Evolutionary conservation across 2,888 invertebrate species (phyloP).

Genomic region (Liodrosophila aerea): DNA sequence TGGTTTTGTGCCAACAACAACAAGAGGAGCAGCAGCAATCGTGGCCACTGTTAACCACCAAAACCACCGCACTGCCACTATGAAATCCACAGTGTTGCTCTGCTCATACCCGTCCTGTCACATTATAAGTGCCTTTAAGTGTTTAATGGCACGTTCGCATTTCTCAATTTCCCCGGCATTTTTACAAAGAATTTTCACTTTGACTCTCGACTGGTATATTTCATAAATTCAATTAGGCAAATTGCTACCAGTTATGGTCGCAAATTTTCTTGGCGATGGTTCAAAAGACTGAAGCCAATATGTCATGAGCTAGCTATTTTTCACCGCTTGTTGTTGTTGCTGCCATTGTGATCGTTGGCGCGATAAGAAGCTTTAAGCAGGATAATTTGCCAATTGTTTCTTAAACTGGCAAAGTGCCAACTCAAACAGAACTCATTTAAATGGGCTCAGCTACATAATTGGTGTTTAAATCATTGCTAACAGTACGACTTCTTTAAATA

Average conservation of each 20-base stretch:
- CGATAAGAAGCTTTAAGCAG: slow-evolving; percentile 24
- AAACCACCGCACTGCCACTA: slow-evolving; percentile 20
- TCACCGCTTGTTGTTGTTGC: background rate
- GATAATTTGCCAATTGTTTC: slow-evolving; percentile 32
- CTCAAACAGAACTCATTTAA: slow-evolving; percentile 2
- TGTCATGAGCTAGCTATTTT: slow-evolving; percentile 29
- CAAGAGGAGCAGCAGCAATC: background rate
- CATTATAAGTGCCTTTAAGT: slow-evolving; percentile 66
- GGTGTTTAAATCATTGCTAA: slow-evolving; percentile 2
- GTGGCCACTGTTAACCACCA: slow-evolving; percentile 45
- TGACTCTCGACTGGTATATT: slow-evolving; percentile 45
- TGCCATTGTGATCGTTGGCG: background rate
- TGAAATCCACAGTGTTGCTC: slow-evolving; percentile 2
- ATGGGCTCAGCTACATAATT: background rate
- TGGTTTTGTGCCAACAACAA: slow-evolving; percentile 58
- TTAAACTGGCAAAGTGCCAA: background rate
- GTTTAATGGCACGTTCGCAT: slow-evolving; percentile 71
- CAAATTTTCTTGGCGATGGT: slow-evolving; percentile 25
- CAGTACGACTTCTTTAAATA: no score
- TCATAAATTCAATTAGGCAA: slow-evolving; percentile 72
- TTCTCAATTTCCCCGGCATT: slow-evolving; percentile 56
- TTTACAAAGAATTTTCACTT: slow-evolving; percentile 12
- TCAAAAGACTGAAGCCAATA: slow-evolving; percentile 34
- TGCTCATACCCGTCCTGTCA: slow-evolving; percentile 2
- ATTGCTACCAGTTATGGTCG: slow-evolving; percentile 47